Evolutionary conservation across 2,113 vertebrate species (phyloP).

Genomic region (Raja brachyura): DNA sequence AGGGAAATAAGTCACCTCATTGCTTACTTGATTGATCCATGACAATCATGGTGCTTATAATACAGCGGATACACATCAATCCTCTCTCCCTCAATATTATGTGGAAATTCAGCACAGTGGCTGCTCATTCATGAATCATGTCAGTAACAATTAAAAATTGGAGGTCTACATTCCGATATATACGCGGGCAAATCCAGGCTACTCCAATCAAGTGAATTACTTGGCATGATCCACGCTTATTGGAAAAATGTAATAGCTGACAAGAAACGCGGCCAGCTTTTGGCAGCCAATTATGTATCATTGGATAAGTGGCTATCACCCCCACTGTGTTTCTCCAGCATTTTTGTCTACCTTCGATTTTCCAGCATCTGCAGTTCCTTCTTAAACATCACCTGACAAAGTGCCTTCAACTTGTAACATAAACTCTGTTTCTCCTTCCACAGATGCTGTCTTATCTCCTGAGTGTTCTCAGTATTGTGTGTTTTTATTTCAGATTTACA

Average conservation of each 20-base stretch:
- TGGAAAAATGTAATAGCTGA: background rate
- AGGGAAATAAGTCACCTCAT: background rate
- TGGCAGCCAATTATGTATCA: background rate
- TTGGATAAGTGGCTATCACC: background rate
- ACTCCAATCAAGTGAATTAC: background rate
- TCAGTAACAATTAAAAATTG: background rate
- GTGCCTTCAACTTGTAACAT: no score
- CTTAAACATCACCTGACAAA: no score
- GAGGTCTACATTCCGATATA: background rate
- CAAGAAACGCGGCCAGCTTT: background rate
- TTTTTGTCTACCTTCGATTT: no score
- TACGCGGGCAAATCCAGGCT: background rate
- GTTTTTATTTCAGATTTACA: no score
- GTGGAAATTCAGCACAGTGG: background rate
- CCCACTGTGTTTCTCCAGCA: no score
- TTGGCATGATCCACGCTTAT: background rate
- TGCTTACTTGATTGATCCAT: background rate
- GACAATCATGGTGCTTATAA: background rate
- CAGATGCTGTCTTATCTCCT: no score
- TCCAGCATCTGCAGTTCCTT: no score
- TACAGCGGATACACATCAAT: background rate
- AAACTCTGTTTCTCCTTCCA: no score
- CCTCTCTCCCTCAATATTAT: background rate
- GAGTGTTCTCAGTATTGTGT: no score
- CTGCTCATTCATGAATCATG: background rate